phyloP scores from a whole-genome alignment of 2,797 vertebrate species.

The Chelmon rostratus region DNA sequence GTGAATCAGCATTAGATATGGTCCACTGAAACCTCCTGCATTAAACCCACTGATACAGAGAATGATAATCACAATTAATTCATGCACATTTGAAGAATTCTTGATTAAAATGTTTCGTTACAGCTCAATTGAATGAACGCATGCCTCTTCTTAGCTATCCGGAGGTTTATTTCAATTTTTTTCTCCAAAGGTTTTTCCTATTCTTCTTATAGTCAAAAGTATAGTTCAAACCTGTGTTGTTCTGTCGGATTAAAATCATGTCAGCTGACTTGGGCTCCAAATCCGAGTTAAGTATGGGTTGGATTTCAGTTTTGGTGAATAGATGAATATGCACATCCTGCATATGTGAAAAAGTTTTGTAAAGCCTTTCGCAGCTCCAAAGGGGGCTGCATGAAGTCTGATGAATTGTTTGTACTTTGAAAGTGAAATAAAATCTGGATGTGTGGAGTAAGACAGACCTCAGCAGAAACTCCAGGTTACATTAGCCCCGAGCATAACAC shows the following conservation, averaged over 20 bases:
- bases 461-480: not conserved
- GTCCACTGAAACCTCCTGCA: conserved; percentile 42
- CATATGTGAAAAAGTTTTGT: no score
- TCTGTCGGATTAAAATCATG: not conserved
- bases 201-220: not conserved
- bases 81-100: conserved; percentile 46
- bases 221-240: not conserved
- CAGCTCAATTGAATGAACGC: conserved; percentile 27
- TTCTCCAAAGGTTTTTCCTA: not conserved
- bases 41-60: conserved; percentile 42
- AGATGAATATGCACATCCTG: no score
- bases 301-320: not conserved
- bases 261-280: not conserved
- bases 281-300: not conserved
- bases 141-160: conserved; percentile 19
- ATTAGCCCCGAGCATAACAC: not conserved
- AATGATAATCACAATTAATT: conserved; percentile 56
- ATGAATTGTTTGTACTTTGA: no score
- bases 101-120: conserved; percentile 58
- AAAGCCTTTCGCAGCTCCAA: no score
- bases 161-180: conserved; percentile 7
- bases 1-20: conserved; percentile 55
- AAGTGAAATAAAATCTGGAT: not conserved
- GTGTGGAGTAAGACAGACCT: not conserved
- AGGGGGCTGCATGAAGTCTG: no score